Percentiles rank a stretch among this genome's conserved stretches.
These are phyloP conservation scores for Sinocyclocheilus anshuiensis DNA, from an alignment of 2,113 vertebrate species.

Conservation along the genomic window DNA sequence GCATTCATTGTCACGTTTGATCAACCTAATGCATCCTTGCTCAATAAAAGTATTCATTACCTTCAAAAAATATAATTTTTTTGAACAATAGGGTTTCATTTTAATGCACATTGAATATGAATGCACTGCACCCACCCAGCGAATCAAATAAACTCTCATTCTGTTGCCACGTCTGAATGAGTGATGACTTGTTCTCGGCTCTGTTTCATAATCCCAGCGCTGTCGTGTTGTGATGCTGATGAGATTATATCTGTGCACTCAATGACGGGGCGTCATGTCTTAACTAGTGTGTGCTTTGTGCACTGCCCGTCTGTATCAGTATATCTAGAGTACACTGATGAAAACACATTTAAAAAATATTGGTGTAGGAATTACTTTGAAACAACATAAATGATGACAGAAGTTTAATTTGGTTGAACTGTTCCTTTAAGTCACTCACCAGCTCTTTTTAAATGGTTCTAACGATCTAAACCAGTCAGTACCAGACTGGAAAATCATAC, in stretches of 20 bases:
- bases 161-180: not conserved
- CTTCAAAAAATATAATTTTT: not conserved
- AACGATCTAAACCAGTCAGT: not conserved
- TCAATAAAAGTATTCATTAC: not conserved
- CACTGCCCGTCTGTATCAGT: not conserved
- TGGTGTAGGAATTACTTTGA: too few relatives aligned
- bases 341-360: too few relatives aligned
- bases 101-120: too few relatives aligned
- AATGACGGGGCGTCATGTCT: not conserved
- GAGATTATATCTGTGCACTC: constrained; percentile 10
- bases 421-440: not conserved
- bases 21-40: not conserved
- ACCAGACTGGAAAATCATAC: not conserved
- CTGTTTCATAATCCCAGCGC: not conserved
- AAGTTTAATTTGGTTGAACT: not conserved
- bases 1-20: not conserved
- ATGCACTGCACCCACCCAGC: too few relatives aligned
- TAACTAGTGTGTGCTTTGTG: not conserved
- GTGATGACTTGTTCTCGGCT: not conserved
- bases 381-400: not conserved
- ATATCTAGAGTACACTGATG: not conserved
- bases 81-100: not conserved
- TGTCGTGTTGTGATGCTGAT: not conserved
- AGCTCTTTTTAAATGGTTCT: not conserved
- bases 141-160: not conserved